phyloP scores from a whole-genome alignment of 2,888 invertebrate species.

The Cerastoderma edule region DNA sequence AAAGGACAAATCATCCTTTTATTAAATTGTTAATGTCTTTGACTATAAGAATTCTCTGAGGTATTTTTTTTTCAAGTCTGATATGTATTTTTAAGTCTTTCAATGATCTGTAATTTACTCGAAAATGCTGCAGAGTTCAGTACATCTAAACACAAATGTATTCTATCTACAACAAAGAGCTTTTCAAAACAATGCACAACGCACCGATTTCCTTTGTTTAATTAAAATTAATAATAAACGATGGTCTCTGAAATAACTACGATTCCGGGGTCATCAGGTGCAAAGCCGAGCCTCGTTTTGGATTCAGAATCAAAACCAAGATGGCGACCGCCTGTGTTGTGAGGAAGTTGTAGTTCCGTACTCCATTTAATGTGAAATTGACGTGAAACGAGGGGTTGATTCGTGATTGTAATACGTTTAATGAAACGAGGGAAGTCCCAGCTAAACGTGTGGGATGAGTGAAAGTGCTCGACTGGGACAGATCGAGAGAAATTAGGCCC shows the following conservation, averaged over 20 bases:
- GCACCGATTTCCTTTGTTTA: background rate
- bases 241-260: background rate
- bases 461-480: constrained; percentile 12
- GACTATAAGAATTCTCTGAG: too few species aligned
- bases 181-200: background rate
- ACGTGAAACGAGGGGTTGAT: background rate
- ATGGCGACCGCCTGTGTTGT: constrained; percentile 66
- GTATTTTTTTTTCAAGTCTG: too few species aligned
- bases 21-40: too few species aligned
- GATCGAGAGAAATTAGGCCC: constrained; percentile 40
- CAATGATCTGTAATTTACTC: too few species aligned
- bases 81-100: too few species aligned
- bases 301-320: constrained; percentile 52
- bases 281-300: constrained; percentile 56
- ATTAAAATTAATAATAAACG: constrained; percentile 1
- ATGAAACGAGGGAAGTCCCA: background rate
- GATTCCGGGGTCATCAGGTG: constrained; percentile 34
- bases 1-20: too few species aligned
- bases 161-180: too few species aligned
- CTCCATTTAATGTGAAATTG: constrained; percentile 3
- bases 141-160: too few species aligned
- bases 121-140: too few species aligned
- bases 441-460: constrained; percentile 14
- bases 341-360: constrained; percentile 49
- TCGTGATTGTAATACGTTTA: background rate